Evolutionary conservation across 2,888 invertebrate species (phyloP), one percentile per base, ranked within the genome.

Genomic region (Platypus cylindrus): DNA sequence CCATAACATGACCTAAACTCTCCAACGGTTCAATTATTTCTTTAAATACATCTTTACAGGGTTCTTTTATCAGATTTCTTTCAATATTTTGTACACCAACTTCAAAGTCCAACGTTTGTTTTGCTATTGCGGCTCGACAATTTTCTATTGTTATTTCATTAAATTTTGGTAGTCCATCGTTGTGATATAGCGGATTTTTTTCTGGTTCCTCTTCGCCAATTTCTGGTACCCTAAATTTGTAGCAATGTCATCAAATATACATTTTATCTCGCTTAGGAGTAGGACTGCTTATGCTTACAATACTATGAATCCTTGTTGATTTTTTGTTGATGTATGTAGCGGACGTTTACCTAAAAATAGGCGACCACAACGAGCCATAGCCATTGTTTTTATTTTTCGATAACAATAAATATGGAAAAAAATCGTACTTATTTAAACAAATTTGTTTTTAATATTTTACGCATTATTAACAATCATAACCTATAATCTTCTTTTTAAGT

Each of bases 101-200:
- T 60, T 93, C 91, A 52, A 83, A 83, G 37, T 84, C 80, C 18
- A 84, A 63, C 1, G 84, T 73, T 51, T 86, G 78, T 56, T 79
- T 84, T 17, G 83, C 86, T 46, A 91, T 77, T 3, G 85, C 80
- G 2, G 81, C 81, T 38, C 85, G 70, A 56, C 87, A 89, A 60
- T 82, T 82, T 59, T 89, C 84, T 29, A 86, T 78, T 2, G 80
- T 77, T 13, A 91, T 66, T 41, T 75, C 72, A 49, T 73, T 78
- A 56, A 90, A 91, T 52, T 84, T 78, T 3, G 90, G 90, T 26
- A 82, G 63, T 0, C 78, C 79, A 49, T 76, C 73, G 36, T 78
- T 73, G 41, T 78, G 72, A 5, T 89, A 59, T 13, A 90, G 60
- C 3, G 78, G 73, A 59, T 83, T 83, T 48, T 78, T 77, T 32